Conservation (phyloP, 1,140 invertebrate species). For the Drosophila novamexicana region DNA sequence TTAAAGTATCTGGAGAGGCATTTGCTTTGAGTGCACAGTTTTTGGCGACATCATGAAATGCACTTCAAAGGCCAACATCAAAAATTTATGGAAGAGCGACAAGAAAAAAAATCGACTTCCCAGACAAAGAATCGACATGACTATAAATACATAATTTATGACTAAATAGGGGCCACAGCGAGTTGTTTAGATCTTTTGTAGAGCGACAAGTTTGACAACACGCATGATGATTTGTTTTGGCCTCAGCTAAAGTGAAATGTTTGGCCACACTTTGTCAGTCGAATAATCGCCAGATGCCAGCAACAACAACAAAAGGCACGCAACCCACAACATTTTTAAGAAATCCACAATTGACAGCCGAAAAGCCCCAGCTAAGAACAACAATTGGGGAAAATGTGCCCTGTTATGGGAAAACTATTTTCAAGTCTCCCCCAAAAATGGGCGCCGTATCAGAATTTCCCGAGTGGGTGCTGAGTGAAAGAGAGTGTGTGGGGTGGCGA, state of each 20-base stretch:
- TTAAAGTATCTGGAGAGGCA: not conserved
- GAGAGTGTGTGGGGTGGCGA: constrained; percentile 2
- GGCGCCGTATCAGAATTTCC: constrained; percentile 46
- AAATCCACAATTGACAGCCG: constrained; percentile 41
- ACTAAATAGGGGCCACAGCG: constrained; percentile 51
- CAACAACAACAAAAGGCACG: constrained; percentile 14
- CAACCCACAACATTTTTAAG: constrained; percentile 22
- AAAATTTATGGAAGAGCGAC: constrained; percentile 49
- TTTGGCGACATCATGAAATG: constrained; percentile 25
- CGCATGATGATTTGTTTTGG: constrained; percentile 61
- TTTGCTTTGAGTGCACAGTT: constrained; percentile 2
- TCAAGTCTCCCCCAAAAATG: constrained; percentile 8
- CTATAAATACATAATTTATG: constrained; percentile 75
- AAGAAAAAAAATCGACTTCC: constrained; percentile 38
- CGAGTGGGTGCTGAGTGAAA: constrained; percentile 50
- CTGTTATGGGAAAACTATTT: constrained; percentile 42
- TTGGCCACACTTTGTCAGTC: constrained; percentile 45
- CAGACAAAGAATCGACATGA: constrained; percentile 23
- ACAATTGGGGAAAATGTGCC: constrained; percentile 15
- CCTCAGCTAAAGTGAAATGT: constrained; percentile 43
- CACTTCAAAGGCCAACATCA: constrained; percentile 15
- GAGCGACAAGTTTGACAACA: constrained; percentile 28
- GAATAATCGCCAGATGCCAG: constrained; percentile 47
- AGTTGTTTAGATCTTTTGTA: constrained; percentile 12
- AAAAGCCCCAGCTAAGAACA: constrained; percentile 2